Evolutionary conservation across 1,140 invertebrate genomes (phyloP), one percentile per base, ranked within the genome.

Genomic region (Penaeus japonicus): DNA sequence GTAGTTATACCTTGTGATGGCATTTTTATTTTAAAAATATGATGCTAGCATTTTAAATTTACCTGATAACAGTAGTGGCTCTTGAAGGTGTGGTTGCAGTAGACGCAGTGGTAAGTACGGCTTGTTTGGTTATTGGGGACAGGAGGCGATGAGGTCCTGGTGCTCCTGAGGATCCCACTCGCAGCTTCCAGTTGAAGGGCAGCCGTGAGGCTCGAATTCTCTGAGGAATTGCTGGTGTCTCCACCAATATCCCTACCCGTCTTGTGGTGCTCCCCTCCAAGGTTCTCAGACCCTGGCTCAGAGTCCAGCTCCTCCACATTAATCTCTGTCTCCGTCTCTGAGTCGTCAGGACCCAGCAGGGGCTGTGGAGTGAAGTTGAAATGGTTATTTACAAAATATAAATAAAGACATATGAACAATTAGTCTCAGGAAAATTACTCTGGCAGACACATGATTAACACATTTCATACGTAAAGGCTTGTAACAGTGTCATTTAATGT

Each of bases 81-180:
- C 91, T 96, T 96, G 92, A 96, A 97, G 2, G 95, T 95, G 92
- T 96, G 96, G 80, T 95, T 95, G 92, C 96, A 96, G 91, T 96
- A 96, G 20, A 95, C 93, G 91, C 96, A 96, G 0, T 95, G 95
- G 91, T 95, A 96, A 5, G 94, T 92, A 39, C 91, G 90, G 20
- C 88, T 90, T 32, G 53, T 20, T 22, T 39, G 59, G 80, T 65
- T 89, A 70, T 83, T 75, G 5, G 82, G 83, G 7, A 65, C 54
- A 0, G 87, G 83, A 0, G 81, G 83, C 1, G 82, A 79, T 18
- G 77, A 10, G 57, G 35, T 15, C 3, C 30, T 73, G 70, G 27
- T 73, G n/a, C 70, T 32, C 35, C 30, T 73, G 4, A 32, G 27
- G 27, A 73, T 73, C 70, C 70, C 70, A 27, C 27, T 18, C 30